A percentile compares a stretch with the other conserved stretches of the same genome.
Evolutionary conservation across 2,888 invertebrate genomes (phyloP).

Genomic region (Polymixis lichenea): DNA sequence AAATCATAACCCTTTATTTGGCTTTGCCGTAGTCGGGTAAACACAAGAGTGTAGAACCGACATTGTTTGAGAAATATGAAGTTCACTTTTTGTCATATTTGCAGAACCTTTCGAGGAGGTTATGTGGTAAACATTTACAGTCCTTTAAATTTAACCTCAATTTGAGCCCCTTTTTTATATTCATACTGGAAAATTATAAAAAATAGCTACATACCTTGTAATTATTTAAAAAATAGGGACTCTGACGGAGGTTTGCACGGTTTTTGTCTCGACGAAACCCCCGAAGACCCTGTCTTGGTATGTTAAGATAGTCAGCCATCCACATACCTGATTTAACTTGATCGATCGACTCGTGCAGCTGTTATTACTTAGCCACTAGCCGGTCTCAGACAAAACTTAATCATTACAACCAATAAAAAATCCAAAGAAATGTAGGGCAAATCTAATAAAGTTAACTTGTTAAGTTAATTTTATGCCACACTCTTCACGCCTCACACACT

Average conservation of each 20-base stretch:
- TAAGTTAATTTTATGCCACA: conserved; percentile 11
- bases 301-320: no score
- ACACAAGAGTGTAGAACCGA: no score
- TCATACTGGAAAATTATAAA: not conserved
- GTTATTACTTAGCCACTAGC: no score
- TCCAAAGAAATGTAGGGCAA: not conserved
- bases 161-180: not conserved
- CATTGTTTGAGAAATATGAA: not conserved
- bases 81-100: conserved; percentile 4
- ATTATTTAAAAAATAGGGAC: not conserved
- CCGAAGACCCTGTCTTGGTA: no score
- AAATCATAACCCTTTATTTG: not conserved
- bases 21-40: not conserved
- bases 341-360: no score
- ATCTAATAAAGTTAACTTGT: not conserved
- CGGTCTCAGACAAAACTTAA: no score
- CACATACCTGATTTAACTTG: no score
- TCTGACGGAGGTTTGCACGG: no score
- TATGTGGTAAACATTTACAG: not conserved
- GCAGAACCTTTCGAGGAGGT: not conserved
- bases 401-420: no score
- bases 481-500: conserved; percentile 40
- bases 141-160: not conserved
- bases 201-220: not conserved
- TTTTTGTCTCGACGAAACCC: no score